Percentiles rank a stretch among this genome's conserved stretches.
phyloP scores from a whole-genome alignment of 2,797 vertebrate genomes.

The Bufotes viridis region DNA sequence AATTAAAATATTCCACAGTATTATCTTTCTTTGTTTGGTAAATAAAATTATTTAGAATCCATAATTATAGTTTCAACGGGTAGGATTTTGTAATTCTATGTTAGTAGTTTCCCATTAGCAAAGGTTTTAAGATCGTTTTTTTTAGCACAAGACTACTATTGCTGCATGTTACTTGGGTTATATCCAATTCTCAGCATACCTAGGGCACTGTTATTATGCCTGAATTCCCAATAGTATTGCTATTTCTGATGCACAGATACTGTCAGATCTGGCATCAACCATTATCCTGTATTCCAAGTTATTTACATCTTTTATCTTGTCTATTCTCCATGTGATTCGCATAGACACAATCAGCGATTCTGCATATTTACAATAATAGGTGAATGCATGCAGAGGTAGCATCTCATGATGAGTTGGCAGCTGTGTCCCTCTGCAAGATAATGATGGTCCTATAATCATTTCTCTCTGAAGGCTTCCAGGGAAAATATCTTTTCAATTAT shows the following conservation, averaged over 20 bases:
- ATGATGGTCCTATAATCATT: slow-evolving; percentile 7
- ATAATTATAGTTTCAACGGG: not conserved
- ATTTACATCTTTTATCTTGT: slow-evolving; percentile 19
- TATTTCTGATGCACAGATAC: not conserved
- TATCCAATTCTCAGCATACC: slow-evolving; percentile 3
- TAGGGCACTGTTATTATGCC: not conserved
- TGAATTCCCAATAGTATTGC: not conserved
- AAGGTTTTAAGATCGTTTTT: not conserved
- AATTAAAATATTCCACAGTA: too few species aligned
- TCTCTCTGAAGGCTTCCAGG: not conserved
- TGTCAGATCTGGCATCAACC: not conserved
- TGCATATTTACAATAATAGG: slow-evolving; percentile 15
- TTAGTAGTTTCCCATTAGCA: not conserved
- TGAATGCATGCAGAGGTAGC: slow-evolving; percentile 1
- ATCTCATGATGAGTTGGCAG: slow-evolving; percentile 25
- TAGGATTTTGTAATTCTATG: not conserved
- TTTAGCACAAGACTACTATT: not conserved
- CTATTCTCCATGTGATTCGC: not conserved
- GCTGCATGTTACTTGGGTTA: not conserved
- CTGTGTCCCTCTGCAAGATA: slow-evolving; percentile 11
- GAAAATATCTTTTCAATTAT: slow-evolving; percentile 4
- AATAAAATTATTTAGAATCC: too few species aligned
- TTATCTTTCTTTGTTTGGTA: too few species aligned
- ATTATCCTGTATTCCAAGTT: not conserved
- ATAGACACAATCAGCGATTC: slow-evolving; percentile 7